Percentiles rank a stretch among this genome's conserved stretches.
Conservation (phyloP, 1,140 invertebrate species). For the Drosophila pachea region DNA sequence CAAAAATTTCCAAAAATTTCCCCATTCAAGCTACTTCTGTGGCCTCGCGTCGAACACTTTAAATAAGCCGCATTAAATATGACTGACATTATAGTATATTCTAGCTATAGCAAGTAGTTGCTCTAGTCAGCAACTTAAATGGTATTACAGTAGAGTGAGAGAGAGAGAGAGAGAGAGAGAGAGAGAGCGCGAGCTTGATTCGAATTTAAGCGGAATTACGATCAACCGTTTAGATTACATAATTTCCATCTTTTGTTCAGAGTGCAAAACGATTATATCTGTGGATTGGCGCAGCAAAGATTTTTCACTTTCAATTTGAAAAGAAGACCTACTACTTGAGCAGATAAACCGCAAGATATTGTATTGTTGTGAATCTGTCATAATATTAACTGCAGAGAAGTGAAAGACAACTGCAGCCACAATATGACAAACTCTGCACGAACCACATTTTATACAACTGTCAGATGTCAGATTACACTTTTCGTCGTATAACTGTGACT, state of each 20-base stretch:
- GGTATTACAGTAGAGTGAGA: too few species aligned
- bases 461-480: constrained; percentile 5
- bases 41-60: not conserved
- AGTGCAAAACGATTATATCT: too few species aligned
- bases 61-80: not conserved
- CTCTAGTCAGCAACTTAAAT: too few species aligned
- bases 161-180: too few species aligned
- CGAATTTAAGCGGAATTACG: too few species aligned
- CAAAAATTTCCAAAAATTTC: not conserved
- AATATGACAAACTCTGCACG: constrained; percentile 10
- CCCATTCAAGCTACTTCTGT: not conserved
- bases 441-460: constrained; percentile 5
- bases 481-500: not conserved
- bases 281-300: too few species aligned
- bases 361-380: not conserved
- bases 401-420: constrained; percentile 1
- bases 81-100: not conserved
- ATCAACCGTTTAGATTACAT: too few species aligned
- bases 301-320: too few species aligned
- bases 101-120: too few species aligned
- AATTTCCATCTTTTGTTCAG: too few species aligned
- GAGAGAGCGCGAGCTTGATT: too few species aligned
- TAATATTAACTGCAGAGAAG: not conserved
- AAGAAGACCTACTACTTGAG: not conserved
- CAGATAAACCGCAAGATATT: constrained; percentile 2